Conservation (phyloP, 2,113 vertebrate species). For the Petroica traversi region DNA sequence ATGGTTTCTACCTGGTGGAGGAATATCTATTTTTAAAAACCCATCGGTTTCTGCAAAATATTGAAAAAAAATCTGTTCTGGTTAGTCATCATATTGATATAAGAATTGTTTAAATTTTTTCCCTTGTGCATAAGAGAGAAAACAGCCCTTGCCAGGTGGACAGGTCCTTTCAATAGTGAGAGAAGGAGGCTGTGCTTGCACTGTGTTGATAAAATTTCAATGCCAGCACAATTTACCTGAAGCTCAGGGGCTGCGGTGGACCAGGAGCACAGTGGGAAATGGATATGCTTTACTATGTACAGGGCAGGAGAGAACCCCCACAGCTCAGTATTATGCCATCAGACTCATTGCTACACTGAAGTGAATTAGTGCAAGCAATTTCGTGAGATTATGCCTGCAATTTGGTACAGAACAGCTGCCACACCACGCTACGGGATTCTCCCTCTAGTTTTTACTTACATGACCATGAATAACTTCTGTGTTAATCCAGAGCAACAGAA, state of each 20-base stretch:
- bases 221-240: not conserved
- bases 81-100: not conserved
- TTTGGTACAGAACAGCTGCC: slow-evolving; percentile 38
- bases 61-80: not conserved
- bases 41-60: not conserved
- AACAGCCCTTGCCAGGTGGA: not conserved
- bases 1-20: not conserved
- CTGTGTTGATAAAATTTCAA: not conserved
- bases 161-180: not conserved
- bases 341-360: not conserved
- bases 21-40: not conserved
- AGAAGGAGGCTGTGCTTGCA: not conserved
- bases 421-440: not conserved
- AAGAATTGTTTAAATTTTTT: not conserved
- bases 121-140: not conserved
- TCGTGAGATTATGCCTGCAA: slow-evolving; percentile 30
- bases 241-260: not conserved
- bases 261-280: not conserved
- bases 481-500: slow-evolving; percentile 21
- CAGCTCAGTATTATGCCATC: slow-evolving; percentile 36
- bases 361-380: slow-evolving; percentile 55
- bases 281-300: not conserved
- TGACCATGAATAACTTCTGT: not conserved
- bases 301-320: not conserved
- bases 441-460: slow-evolving; percentile 33